A percentile compares a stretch with the other conserved stretches of the same genome.
These are phyloP conservation scores for Clitarchus hookeri DNA, from an alignment of 2,888 invertebrate genomes.

Conservation along the genomic window DNA sequence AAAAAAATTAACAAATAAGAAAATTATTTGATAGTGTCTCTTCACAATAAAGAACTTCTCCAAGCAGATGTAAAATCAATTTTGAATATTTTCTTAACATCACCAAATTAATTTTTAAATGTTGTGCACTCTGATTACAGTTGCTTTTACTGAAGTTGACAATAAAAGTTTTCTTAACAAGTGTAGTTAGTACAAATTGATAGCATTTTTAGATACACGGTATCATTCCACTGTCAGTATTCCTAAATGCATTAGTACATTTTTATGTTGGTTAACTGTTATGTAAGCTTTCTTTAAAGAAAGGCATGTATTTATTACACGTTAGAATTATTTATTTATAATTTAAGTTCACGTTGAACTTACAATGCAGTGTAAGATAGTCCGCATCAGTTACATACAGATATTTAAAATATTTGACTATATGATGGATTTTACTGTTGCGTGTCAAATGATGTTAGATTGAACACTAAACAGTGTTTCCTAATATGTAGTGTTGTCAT, in stretches of 20 bases:
- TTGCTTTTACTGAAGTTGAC: neutral
- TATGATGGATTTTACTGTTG: neutral
- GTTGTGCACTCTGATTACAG: neutral
- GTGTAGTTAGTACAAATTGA: slow-evolving; percentile 12
- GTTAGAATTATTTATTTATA: neutral
- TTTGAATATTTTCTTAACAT: neutral
- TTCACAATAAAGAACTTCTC: neutral
- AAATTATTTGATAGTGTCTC: neutral
- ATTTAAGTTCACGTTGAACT: neutral
- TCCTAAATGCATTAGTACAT: slow-evolving; percentile 24
- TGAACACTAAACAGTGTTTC: neutral
- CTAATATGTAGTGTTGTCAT: neutral
- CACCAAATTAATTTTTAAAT: neutral
- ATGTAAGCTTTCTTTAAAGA: neutral
- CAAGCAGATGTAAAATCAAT: neutral
- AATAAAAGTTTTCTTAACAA: slow-evolving; percentile 17
- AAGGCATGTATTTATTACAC: slow-evolving; percentile 8
- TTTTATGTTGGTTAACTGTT: neutral
- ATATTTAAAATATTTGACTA: neutral
- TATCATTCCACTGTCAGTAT: slow-evolving; percentile 37
- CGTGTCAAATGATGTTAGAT: neutral
- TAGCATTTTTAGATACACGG: slow-evolving; percentile 21
- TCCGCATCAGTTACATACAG: neutral
- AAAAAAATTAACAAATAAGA: neutral
- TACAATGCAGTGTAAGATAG: neutral